Base-by-base conservation (phyloP, 2,888 invertebrate genomes). In the Pseudanteris insignis region DNA sequence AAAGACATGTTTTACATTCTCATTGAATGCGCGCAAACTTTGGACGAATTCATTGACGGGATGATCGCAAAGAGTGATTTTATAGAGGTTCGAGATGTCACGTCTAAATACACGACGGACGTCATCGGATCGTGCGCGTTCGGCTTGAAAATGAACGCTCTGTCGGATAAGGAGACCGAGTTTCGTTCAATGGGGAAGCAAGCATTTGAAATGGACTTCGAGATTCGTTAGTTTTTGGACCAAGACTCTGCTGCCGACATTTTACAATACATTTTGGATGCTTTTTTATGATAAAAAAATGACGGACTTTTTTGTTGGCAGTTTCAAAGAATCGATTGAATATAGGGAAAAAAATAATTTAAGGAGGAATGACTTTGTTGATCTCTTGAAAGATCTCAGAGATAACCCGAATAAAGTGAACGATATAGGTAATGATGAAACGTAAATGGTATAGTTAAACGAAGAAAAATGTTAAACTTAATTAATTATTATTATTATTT, bases 1-100 rank as follows among this genome's bases (percentile, higher is more conserved):
- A 85, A 84, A 64, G 73, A 81, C 0, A 81, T 84, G 66, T 83
- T 82, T 58, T 79, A 82, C 0, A 73, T 84, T 2, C 79, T 85
- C 3, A 67, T 73, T 6, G 76, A 81, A 10, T 82, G 83, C 4
- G n/a, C 21, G 5, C n/a, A 26, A 2, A 5, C 2, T 8, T n/a
- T 26, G 7, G 8, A 26, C 26, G 8, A 5, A n/a, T 26, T 6
- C 8, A 2, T 26, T 2, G 26, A 26, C 5, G 2, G 8, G 2
- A 2, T 26, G 2, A 26, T 26, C n/a, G 26, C 3, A 2, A 5
- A n/a, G 2, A n/a, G n/a, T n/a, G n/a, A 26, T 2, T n/a, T n/a
- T 2, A 26, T 26, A 2, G 26, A 26, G 5, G n/a, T 26, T 26
- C 26, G 26, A 8, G 26, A 26, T 2, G 8, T n/a, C 7, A 26